These are phyloP conservation scores for Phoebastria nigripes DNA, from an alignment of 2,797 vertebrate genomes.

Conservation along the genomic window DNA sequence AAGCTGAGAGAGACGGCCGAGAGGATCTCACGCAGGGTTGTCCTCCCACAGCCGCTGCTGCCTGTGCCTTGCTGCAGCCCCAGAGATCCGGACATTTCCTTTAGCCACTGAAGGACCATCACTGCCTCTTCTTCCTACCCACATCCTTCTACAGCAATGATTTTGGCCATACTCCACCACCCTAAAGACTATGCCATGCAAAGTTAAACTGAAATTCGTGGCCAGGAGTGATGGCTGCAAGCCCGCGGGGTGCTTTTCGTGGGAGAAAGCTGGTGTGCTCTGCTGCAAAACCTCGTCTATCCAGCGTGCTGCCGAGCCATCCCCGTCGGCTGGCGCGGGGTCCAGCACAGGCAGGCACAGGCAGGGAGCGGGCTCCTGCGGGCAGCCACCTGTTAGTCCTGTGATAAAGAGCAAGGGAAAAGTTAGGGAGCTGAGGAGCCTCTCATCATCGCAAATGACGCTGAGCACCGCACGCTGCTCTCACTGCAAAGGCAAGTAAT, in stretches of 20 bases:
- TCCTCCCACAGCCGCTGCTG: not conserved
- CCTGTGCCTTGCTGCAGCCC: not conserved
- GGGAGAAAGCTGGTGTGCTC: not conserved
- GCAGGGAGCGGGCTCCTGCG: not conserved
- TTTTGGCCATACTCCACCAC: not conserved
- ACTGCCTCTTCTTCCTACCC: not conserved
- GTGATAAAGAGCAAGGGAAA: not conserved
- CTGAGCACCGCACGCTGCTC: not conserved
- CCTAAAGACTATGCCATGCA: not conserved
- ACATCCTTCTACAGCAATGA: not conserved
- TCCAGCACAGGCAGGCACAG: not conserved
- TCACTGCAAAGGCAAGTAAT: not conserved
- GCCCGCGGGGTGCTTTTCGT: rapidly evolving
- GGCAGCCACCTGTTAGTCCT: not conserved
- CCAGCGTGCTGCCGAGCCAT: not conserved
- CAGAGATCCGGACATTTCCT: not conserved
- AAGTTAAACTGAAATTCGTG: not conserved
- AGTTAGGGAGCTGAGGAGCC: not conserved
- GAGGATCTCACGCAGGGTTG: not conserved
- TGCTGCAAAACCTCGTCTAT: not conserved
- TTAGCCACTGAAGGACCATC: not conserved
- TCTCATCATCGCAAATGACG: not conserved
- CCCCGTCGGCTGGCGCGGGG: not conserved
- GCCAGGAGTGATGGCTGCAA: not conserved
- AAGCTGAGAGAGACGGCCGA: not conserved